These are phyloP conservation scores for Mayetiola destructor DNA, from an alignment of 2,888 invertebrate species.

Conservation along the genomic window DNA sequence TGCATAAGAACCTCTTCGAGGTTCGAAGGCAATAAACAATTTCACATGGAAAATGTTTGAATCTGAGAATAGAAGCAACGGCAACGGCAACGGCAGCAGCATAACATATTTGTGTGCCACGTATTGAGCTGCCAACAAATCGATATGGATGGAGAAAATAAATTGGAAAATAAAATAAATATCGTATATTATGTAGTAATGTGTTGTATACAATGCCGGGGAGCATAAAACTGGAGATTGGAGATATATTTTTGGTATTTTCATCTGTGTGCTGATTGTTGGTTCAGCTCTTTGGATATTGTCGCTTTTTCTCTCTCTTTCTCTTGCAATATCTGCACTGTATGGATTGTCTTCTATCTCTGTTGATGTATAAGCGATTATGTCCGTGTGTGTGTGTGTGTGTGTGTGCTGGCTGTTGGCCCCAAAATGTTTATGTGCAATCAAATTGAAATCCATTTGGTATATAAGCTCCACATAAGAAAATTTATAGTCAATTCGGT, in stretches of 20 bases:
- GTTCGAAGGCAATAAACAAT: background rate
- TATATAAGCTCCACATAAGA: background rate
- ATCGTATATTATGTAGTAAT: constrained; percentile 13
- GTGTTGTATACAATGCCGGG: too few relatives aligned
- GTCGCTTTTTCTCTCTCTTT: too few relatives aligned
- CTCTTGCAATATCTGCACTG: constrained; percentile 2
- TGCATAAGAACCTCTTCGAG: too few relatives aligned
- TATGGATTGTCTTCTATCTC: too few relatives aligned
- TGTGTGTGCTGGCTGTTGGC: background rate
- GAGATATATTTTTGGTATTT: too few relatives aligned
- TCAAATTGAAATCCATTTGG: background rate
- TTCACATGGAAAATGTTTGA: background rate
- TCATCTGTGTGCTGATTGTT: background rate
- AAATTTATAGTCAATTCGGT: constrained; percentile 13
- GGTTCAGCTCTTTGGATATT: background rate
- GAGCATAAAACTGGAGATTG: too few relatives aligned
- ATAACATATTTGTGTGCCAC: background rate
- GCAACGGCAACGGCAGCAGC: background rate
- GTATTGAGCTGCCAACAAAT: constrained; percentile 11
- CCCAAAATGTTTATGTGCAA: constrained; percentile 7
- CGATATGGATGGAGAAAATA: constrained; percentile 13
- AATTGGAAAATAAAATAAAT: constrained; percentile 13
- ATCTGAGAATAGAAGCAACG: too few relatives aligned
- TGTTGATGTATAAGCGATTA: too few relatives aligned
- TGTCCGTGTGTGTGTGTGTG: background rate